Conservation (phyloP, 2,797 vertebrate species). For the Gadopsis marmoratus region DNA sequence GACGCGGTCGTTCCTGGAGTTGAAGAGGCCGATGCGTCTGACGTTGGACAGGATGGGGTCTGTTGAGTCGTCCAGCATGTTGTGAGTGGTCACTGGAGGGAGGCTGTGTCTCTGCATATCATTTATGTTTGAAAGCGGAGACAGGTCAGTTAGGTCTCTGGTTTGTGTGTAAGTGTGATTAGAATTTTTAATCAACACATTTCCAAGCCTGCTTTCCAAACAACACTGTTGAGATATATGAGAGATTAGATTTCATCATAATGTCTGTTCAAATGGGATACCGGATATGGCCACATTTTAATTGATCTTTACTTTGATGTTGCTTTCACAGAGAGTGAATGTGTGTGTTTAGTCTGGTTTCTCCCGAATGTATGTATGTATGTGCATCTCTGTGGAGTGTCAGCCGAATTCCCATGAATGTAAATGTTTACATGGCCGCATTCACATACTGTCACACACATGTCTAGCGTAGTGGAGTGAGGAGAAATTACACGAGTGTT, state of each 20-base stretch:
- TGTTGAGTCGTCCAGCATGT: conserved; percentile 92
- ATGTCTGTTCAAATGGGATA: background rate
- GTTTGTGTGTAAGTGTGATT: background rate
- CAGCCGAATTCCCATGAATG: background rate
- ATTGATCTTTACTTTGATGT: background rate
- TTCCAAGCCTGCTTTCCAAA: background rate
- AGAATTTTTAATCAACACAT: background rate
- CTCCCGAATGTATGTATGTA: background rate
- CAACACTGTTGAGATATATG: too few relatives aligned
- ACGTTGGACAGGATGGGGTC: conserved; percentile 95
- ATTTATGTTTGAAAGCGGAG: background rate
- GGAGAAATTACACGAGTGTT: conserved; percentile 1
- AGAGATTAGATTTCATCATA: background rate
- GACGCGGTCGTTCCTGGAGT: conserved; percentile 91
- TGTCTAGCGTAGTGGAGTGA: conserved; percentile 1
- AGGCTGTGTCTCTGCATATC: conserved; percentile 89
- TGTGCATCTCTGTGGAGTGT: background rate
- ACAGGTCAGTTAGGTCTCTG: background rate
- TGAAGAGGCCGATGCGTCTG: conserved; percentile 93
- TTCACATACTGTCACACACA: background rate
- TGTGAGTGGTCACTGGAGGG: conserved; percentile 98
- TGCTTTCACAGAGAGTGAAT: background rate
- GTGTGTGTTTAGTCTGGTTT: background rate
- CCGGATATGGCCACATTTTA: background rate
- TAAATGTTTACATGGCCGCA: background rate